These are phyloP conservation scores for Grallaria varia DNA, from an alignment of 2,113 vertebrate genomes.

Conservation along the genomic window DNA sequence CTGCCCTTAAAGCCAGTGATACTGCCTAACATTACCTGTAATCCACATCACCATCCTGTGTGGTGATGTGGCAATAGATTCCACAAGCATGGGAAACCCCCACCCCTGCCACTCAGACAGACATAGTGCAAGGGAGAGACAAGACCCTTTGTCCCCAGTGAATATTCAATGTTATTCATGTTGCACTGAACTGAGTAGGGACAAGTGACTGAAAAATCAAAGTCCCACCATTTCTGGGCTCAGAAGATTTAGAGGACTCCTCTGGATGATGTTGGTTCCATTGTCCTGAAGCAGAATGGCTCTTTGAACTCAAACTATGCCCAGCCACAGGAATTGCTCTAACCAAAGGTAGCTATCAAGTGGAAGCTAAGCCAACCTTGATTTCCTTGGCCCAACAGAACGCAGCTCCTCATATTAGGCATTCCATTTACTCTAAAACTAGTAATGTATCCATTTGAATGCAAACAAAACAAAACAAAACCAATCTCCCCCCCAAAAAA, in stretches of 20 bases:
- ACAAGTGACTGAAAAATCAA: neutral
- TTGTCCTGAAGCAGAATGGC: neutral
- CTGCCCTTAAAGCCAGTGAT: neutral
- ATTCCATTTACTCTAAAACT: neutral
- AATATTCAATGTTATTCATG: neutral
- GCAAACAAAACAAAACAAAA: too few species aligned
- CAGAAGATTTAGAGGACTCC: neutral
- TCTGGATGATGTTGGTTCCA: neutral
- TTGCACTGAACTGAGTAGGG: neutral
- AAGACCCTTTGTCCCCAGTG: neutral
- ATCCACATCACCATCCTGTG: neutral
- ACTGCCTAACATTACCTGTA: neutral
- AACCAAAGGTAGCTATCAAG: neutral
- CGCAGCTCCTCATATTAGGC: neutral
- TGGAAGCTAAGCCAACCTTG: neutral
- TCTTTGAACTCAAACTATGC: neutral
- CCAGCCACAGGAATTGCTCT: neutral
- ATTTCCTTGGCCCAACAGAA: neutral
- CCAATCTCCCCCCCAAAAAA: too few species aligned
- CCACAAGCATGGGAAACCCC: accelerated
- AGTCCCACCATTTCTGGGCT: neutral
- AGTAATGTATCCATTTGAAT: neutral
- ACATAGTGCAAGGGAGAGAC: neutral
- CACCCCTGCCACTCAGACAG: neutral
- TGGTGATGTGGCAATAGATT: neutral